These are phyloP conservation scores for Antidorcas marsupialis DNA, from an alignment of 2,113 vertebrate species.

Conservation along the genomic window DNA sequence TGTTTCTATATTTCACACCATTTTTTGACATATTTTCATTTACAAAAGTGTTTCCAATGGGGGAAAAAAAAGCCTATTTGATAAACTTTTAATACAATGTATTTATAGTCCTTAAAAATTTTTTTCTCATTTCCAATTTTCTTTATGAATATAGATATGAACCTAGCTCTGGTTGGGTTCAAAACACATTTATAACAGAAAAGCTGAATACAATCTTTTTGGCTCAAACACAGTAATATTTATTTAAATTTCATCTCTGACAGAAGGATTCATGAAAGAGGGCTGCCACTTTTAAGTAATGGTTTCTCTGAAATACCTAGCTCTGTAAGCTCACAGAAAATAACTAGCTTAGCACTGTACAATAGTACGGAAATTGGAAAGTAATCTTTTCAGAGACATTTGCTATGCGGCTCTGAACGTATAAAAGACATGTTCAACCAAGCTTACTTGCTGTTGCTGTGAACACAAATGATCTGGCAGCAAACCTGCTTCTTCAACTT, in stretches of 20 bases:
- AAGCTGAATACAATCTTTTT: not conserved
- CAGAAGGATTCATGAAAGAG: conserved; percentile 1
- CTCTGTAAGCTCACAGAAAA: conserved; percentile 29
- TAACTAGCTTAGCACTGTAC: conserved; percentile 27
- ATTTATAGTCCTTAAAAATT: conserved; percentile 15
- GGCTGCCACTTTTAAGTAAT: conserved; percentile 7
- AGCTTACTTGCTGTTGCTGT: not conserved
- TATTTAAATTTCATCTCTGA: conserved; percentile 43
- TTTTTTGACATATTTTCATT: conserved; percentile 29
- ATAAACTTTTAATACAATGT: not conserved
- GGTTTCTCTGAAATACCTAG: conserved; percentile 43
- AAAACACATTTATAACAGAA: conserved; percentile 23
- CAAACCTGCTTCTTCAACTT: not conserved
- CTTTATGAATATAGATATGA: conserved; percentile 21
- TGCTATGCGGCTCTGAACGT: conserved; percentile 29
- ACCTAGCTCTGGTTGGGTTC: conserved; percentile 5
- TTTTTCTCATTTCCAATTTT: conserved; percentile 31
- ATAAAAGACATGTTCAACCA: conserved; percentile 31
- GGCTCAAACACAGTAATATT: not conserved
- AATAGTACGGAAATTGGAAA: conserved; percentile 37
- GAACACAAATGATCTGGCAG: accelerated
- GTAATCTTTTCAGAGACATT: conserved; percentile 18
- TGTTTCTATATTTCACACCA: conserved; percentile 35
- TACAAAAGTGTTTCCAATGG: not conserved
- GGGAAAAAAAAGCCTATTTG: not conserved